Percentiles rank a stretch among this genome's conserved stretches.
Conservation (phyloP, 2,888 invertebrate species). For the Troides helena region DNA sequence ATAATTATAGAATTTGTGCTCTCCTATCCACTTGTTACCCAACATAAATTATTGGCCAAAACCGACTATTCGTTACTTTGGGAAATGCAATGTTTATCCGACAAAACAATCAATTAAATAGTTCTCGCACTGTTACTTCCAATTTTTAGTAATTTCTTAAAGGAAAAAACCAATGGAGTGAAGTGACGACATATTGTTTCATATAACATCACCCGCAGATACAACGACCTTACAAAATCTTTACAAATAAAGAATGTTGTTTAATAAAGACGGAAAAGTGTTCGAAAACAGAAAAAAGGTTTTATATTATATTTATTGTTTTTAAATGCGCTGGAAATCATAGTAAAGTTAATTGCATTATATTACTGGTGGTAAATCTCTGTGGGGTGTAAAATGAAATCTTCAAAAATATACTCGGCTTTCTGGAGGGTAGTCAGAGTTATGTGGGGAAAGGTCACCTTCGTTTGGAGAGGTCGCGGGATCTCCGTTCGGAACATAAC, state of each 20-base stretch:
- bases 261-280: neutral
- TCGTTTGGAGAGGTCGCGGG: no score
- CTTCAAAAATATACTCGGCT: no score
- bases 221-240: neutral
- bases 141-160: neutral
- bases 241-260: neutral
- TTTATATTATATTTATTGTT: neutral
- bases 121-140: no score
- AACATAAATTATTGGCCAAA: conserved; percentile 13
- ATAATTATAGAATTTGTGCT: conserved; percentile 30
- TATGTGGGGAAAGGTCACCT: no score
- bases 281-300: neutral
- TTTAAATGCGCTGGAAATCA: neutral
- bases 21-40: conserved; percentile 29
- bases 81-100: neutral
- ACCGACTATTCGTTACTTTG: conserved; percentile 2
- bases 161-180: neutral
- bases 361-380: no score
- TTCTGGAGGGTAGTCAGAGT: no score
- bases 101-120: neutral
- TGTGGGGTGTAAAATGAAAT: no score
- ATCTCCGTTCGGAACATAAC: no score
- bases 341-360: neutral
- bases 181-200: conserved; percentile 10
- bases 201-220: conserved; percentile 15